Evolutionary conservation across 2,113 vertebrate genomes (phyloP).

Genomic region (Pluvialis apricaria): DNA sequence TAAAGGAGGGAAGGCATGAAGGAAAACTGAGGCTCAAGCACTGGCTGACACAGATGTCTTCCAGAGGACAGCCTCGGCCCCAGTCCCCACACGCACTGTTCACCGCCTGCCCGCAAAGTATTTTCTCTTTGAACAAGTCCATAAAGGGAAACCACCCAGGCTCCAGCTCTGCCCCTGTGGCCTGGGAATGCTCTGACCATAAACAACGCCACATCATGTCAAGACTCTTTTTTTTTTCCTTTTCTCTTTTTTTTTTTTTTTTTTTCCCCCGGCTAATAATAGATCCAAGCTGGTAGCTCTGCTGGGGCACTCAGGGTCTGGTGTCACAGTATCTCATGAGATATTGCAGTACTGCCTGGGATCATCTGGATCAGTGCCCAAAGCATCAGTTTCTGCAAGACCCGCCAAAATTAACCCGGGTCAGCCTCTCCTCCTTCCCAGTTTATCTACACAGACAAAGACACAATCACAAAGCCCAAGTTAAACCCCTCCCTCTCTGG

Average conservation of each 20-base stretch:
- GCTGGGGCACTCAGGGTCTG: neutral
- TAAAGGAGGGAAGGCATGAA: neutral
- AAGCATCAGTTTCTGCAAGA: slow-evolving; percentile 9
- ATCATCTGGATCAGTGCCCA: neutral
- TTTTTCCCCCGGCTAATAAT: slow-evolving; percentile 1
- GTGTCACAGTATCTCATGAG: slow-evolving; percentile 15
- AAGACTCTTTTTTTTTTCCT: neutral
- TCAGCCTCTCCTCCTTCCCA: neutral
- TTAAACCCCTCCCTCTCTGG: neutral
- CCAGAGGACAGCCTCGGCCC: neutral
- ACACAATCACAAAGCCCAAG: neutral
- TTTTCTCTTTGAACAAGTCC: slow-evolving; percentile 18
- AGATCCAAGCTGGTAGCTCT: slow-evolving; percentile 5
- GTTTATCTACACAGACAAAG: neutral
- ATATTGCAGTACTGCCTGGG: neutral
- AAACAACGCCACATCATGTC: neutral
- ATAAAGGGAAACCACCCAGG: slow-evolving; percentile 49
- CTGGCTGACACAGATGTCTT: neutral
- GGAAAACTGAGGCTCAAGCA: neutral
- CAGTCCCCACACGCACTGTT: neutral
- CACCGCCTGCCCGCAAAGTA: neutral
- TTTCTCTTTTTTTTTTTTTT: neutral
- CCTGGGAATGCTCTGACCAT: slow-evolving; percentile 44
- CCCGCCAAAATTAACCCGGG: neutral
- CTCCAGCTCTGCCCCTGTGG: neutral